Base-by-base conservation (phyloP, 2,113 vertebrate genomes). In the Brachyhypopomus occidentalis region DNA sequence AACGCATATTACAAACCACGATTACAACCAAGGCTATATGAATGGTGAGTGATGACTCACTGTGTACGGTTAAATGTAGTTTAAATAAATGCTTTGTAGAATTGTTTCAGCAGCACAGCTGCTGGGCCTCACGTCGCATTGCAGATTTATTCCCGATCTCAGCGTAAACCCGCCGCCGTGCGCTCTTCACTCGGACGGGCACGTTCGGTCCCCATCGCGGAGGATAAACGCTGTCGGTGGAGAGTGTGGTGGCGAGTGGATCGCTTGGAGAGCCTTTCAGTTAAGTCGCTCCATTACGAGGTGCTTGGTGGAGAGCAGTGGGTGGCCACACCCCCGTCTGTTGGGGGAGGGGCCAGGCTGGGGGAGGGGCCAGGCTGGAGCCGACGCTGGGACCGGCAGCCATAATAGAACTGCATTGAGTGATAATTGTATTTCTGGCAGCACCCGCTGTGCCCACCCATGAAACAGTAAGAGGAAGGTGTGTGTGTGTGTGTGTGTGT, bases 381-480 rank as follows among this genome's bases (percentile, higher is more conserved):
- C 36, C 22, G 66, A 3, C 66, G 36, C 66, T 8, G 38, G 7
- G 66, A 70, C 66, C 12, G 66, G 34, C 66, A 70, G 36, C 34
- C 36, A 22, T 41, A 70, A 70, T 70, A 41, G 66, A n/a, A 41
- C 5, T 38, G 38, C 20, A 41, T 41, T 41, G 66, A 70, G 66
- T 70, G 36, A 41, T 70, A 70, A 41, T 70, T 38, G 38, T 41
- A 70, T 70, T 70, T 70, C 41, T 70, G 66, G 34, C 66, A 70
- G 66, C 11, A n/a, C 20, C 20, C 6, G 7, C 34, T 11, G 34
- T 1, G 34, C 34, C 27, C 0, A 2, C 2, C 63, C 34, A 69
- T 30, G 22, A 69, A 69, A 36, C 17, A 17, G 34, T 17, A 17
- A 11, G 27, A 6, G 9, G 64, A 20, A 63, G n/a, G 8, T 14